Conservation (phyloP, 2,888 invertebrate species). For the Elysia crispata region DNA sequence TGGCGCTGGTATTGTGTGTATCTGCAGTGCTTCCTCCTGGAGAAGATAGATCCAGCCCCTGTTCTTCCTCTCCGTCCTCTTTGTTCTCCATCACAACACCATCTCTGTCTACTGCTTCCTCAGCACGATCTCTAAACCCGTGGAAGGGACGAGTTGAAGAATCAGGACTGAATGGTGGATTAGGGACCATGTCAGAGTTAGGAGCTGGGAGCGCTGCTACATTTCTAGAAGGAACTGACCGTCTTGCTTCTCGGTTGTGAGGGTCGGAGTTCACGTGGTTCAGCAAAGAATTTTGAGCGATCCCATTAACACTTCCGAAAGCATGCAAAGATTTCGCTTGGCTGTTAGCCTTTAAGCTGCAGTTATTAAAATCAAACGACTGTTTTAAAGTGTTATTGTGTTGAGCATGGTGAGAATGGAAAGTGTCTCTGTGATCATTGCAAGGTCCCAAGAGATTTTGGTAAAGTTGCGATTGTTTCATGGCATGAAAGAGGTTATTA, state of each 20-base stretch:
- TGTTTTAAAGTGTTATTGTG: too few species aligned
- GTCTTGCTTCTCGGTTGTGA: too few species aligned
- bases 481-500: slow-evolving; percentile 28
- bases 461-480: slow-evolving; percentile 40
- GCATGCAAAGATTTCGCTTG: too few species aligned
- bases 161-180: background rate
- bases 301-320: too few species aligned
- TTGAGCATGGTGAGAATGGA: background rate
- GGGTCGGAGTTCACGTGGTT: too few species aligned
- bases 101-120: background rate
- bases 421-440: slow-evolving; percentile 38
- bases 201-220: background rate
- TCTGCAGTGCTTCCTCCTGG: slow-evolving; percentile 30
- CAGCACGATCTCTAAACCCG: background rate
- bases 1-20: slow-evolving; percentile 17
- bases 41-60: slow-evolving; percentile 43
- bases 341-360: too few species aligned
- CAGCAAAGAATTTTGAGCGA: too few species aligned
- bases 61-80: slow-evolving; percentile 23
- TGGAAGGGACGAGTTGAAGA: background rate
- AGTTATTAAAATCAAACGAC: too few species aligned
- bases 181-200: background rate
- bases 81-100: too few species aligned
- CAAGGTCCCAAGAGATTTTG: slow-evolving; percentile 20
- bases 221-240: background rate